phyloP scores from a whole-genome alignment of 2,113 vertebrate genomes.

The Pheucticus melanocephalus region DNA sequence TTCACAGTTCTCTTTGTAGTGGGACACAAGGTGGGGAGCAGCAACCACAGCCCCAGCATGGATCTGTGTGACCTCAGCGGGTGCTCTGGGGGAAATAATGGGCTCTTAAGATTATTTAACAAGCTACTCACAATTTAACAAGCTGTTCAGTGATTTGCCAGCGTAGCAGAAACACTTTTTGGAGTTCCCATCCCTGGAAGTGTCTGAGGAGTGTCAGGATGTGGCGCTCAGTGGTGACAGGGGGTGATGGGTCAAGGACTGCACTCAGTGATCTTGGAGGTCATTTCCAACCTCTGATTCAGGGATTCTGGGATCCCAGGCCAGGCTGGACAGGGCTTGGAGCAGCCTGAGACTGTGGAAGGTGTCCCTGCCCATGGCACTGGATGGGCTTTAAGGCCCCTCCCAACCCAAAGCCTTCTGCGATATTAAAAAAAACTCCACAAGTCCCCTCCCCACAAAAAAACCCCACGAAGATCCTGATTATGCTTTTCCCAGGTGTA shows the following conservation, averaged over 20 bases:
- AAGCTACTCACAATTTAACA: neutral
- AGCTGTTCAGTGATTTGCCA: neutral
- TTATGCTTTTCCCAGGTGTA: neutral
- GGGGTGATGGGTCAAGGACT: neutral
- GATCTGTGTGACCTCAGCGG: fast-evolving
- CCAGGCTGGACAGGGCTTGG: fast-evolving
- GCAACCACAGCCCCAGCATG: fast-evolving
- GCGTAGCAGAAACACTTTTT: neutral
- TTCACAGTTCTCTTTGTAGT: fast-evolving
- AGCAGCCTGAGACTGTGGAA: neutral
- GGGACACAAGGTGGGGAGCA: fast-evolving
- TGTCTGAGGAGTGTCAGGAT: fast-evolving
- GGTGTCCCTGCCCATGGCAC: neutral
- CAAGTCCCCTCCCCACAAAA: neutral
- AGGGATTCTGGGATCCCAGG: neutral
- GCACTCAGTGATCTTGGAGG: no score
- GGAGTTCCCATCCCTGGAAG: neutral
- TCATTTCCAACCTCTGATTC: neutral
- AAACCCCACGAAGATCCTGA: neutral
- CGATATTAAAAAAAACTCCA: no score
- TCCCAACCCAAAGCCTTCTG: neutral
- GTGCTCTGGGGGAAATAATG: neutral
- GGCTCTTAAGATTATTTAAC: neutral
- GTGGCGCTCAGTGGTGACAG: neutral
- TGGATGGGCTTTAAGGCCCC: neutral